These are phyloP conservation scores for Pristionchus exspectatus DNA, from an alignment of 2,888 invertebrate genomes.

Conservation along the genomic window DNA sequence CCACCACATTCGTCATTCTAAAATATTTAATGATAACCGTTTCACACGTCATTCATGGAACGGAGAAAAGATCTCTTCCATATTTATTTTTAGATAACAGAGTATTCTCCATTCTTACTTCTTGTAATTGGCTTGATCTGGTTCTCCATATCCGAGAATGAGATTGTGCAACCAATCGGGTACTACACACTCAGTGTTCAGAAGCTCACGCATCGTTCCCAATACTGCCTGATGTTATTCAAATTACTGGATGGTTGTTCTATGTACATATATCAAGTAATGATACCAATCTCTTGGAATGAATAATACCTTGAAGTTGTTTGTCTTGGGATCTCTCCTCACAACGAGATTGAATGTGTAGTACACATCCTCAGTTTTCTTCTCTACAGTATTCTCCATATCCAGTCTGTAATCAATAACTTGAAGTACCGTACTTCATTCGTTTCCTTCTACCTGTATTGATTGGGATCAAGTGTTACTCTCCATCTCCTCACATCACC, in stretches of 20 bases:
- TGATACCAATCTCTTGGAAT: no score
- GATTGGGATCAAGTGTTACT: slow-evolving; percentile 96
- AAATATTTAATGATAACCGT: slow-evolving; percentile 56
- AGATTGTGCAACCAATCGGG: slow-evolving; percentile 86
- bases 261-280: neutral
- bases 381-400: slow-evolving; percentile 67
- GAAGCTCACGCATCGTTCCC: slow-evolving; percentile 96
- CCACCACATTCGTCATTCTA: slow-evolving; percentile 91
- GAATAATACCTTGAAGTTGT: slow-evolving; percentile 90
- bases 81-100: no score
- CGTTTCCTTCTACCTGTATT: slow-evolving; percentile 84
- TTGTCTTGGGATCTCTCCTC: slow-evolving; percentile 98
- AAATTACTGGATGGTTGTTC: neutral
- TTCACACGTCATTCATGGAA: neutral
- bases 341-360: slow-evolving; percentile 96
- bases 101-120: slow-evolving; percentile 81
- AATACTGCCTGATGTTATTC: slow-evolving; percentile 87
- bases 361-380: slow-evolving; percentile 85
- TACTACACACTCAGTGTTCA: slow-evolving; percentile 98
- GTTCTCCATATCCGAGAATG: slow-evolving; percentile 97
- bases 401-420: slow-evolving; percentile 63
- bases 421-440: slow-evolving; percentile 79
- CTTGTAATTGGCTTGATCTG: slow-evolving; percentile 95
- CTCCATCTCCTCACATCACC: slow-evolving; percentile 94
- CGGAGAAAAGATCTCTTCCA: no score